phyloP scores from a whole-genome alignment of 2,797 vertebrate genomes.

The Psittacula derbiana region DNA sequence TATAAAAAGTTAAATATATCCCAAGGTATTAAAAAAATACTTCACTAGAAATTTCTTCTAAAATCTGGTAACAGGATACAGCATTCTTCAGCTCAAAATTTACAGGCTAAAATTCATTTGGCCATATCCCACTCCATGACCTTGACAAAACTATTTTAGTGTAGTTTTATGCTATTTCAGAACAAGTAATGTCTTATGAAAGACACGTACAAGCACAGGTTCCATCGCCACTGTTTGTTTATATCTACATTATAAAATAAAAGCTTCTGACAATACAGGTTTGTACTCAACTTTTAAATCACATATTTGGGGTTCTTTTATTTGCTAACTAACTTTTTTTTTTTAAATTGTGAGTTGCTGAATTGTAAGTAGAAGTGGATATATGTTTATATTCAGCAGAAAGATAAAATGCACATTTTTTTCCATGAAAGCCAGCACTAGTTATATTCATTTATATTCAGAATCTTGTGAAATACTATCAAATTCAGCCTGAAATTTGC shows the following conservation, averaged over 20 bases:
- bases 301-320: background rate
- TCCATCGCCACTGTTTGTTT: background rate
- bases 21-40: background rate
- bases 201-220: background rate
- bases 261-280: background rate
- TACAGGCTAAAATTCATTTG: background rate
- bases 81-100: background rate
- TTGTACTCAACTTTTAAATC: background rate
- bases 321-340: background rate
- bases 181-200: background rate
- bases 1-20: constrained; percentile 7
- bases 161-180: background rate
- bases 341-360: background rate
- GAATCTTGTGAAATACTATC: background rate
- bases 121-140: background rate
- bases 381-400: background rate
- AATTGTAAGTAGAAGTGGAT: background rate
- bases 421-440: background rate
- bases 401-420: background rate
- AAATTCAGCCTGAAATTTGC: background rate
- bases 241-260: background rate
- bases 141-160: background rate
- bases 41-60: background rate
- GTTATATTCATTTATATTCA: background rate
- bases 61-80: background rate